Percentiles rank a stretch among this genome's conserved stretches.
Conservation (phyloP, 64 coral and sea anemone species). For the Pachyseris speciosa region DNA sequence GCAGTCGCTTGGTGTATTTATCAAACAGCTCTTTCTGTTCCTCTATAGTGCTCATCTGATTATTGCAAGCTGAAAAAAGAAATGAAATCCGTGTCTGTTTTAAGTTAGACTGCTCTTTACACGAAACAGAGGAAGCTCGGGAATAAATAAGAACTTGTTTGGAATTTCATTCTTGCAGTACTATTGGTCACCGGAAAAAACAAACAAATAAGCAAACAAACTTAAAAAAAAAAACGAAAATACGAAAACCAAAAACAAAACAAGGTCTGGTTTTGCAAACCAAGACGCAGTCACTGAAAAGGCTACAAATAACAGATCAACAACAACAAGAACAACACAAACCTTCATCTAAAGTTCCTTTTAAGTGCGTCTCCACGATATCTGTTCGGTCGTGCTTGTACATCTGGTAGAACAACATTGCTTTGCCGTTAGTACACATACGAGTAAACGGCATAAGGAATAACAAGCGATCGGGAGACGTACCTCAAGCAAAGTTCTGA, state of each 20-base stretch:
- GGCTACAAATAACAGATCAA: no score
- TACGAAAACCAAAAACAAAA: no score
- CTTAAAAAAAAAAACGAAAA: no score
- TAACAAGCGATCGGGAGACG: no score
- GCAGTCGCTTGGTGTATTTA: conserved; percentile 83
- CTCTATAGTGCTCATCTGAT: conserved; percentile 19
- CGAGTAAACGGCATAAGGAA: no score
- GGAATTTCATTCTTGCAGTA: no score
- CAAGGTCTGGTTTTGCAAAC: no score
- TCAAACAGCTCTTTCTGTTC: conserved; percentile 60
- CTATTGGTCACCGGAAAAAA: no score
- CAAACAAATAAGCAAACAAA: no score
- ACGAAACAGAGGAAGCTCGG: no score
- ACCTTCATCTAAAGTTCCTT: conserved; percentile 89
- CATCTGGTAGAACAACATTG: conserved; percentile 63
- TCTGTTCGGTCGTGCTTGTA: conserved; percentile 79
- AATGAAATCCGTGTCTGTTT: background rate
- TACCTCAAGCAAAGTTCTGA: background rate
- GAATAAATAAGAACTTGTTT: no score
- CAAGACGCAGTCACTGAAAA: background rate
- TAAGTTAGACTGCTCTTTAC: background rate
- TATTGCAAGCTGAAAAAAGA: background rate
- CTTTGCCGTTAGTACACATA: background rate
- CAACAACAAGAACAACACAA: conserved; percentile 7
- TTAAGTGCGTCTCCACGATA: conserved; percentile 96